phyloP scores from a whole-genome alignment of 2,888 invertebrate genomes.

The Eupithecia exiguata region DNA sequence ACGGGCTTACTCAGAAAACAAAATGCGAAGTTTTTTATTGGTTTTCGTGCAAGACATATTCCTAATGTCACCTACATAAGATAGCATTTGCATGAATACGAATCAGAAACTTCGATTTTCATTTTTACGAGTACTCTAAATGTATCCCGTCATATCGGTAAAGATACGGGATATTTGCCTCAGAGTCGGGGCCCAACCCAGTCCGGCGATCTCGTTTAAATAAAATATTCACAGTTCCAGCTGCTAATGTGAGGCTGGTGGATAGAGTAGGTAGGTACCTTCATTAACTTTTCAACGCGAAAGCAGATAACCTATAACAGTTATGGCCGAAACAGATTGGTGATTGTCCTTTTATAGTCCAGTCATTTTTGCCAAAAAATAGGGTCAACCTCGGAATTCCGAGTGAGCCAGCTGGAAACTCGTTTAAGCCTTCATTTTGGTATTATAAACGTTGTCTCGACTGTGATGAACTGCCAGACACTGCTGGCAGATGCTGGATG shows the following conservation, averaged over 20 bases:
- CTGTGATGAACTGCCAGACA: too few species aligned
- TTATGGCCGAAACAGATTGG: neutral
- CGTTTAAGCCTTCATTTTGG: too few species aligned
- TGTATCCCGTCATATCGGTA: neutral
- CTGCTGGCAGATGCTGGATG: too few species aligned
- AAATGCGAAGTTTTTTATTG: too few species aligned
- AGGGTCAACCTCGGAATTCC: too few species aligned
- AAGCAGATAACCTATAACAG: conserved; percentile 1
- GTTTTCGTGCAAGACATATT: too few species aligned
- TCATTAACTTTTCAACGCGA: conserved; percentile 24
- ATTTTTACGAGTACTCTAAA: neutral
- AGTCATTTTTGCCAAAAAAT: neutral
- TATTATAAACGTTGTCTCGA: too few species aligned
- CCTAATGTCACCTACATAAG: too few species aligned
- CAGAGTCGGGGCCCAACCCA: neutral
- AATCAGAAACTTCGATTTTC: too few species aligned
- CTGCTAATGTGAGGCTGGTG: conserved; percentile 26
- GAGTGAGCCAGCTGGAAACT: too few species aligned
- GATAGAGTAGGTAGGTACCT: conserved; percentile 18
- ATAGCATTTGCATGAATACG: too few species aligned
- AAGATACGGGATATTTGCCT: neutral
- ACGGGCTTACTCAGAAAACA: too few species aligned
- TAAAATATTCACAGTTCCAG: conserved; percentile 34
- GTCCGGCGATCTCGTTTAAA: conserved; percentile 28
- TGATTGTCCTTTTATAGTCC: neutral